These are phyloP conservation scores for Eurosta solidaginis DNA, from an alignment of 1,140 invertebrate genomes.

Conservation along the genomic window DNA sequence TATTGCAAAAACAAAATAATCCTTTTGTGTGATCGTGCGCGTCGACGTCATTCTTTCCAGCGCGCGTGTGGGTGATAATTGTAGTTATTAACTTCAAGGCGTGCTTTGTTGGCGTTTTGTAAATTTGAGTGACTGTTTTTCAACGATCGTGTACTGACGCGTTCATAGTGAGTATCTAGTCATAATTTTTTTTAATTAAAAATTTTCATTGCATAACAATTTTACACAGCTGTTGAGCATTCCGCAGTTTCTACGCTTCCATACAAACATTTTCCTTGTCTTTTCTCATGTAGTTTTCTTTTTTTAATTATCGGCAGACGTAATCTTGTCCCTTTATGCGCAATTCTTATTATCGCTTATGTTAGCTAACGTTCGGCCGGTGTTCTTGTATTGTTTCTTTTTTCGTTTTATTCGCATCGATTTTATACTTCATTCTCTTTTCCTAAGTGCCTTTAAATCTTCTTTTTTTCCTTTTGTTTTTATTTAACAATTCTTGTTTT, in stretches of 20 bases:
- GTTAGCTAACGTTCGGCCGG: not conserved
- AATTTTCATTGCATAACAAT: not conserved
- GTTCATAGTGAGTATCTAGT: not conserved
- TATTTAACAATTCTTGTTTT: not conserved
- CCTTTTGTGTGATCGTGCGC: not conserved
- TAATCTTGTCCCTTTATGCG: not conserved
- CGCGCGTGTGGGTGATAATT: too few species aligned
- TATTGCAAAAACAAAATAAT: too few species aligned
- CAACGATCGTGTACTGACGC: not conserved
- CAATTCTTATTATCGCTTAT: not conserved
- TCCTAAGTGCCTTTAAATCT: not conserved
- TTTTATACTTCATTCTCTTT: not conserved
- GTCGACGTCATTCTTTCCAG: too few species aligned
- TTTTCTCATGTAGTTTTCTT: not conserved
- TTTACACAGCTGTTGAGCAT: not conserved
- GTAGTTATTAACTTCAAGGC: not conserved
- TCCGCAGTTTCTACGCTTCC: not conserved
- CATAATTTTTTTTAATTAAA: constrained; percentile 2
- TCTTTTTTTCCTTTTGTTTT: not conserved
- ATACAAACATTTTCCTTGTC: not conserved
- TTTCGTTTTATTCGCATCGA: too few species aligned
- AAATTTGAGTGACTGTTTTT: not conserved
- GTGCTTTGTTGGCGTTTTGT: not conserved
- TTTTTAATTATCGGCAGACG: not conserved
- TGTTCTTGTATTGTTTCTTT: too few species aligned